Conservation (phyloP, 35 echinoderm and acorn worm genomes). For the Chiridota heheva region DNA sequence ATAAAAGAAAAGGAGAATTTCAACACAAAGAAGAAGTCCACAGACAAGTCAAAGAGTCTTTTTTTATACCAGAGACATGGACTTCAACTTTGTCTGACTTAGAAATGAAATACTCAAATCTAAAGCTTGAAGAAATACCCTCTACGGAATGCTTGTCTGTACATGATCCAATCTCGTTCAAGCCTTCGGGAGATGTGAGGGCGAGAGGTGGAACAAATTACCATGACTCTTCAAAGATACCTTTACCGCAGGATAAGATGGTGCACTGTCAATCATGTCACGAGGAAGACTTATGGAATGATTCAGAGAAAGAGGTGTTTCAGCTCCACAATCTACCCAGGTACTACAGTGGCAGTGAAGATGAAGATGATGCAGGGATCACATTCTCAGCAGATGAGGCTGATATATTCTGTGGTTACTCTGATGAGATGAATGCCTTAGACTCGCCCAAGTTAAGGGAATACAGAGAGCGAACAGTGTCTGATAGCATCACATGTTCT, state of each 20-base stretch:
- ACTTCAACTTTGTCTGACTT: conserved; percentile 23
- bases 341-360: neutral
- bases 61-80: too few relatives aligned
- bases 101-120: conserved; percentile 22
- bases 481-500: conserved; percentile 40
- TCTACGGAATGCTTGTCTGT: conserved; percentile 34
- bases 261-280: too few relatives aligned
- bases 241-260: too few relatives aligned
- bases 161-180: conserved; percentile 12
- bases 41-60: too few relatives aligned
- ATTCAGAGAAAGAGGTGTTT: conserved; percentile 41
- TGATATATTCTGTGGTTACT: conserved; percentile 1
- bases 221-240: too few relatives aligned
- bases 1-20: too few relatives aligned
- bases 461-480: conserved; percentile 42
- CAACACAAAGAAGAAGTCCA: too few relatives aligned
- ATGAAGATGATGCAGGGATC: conserved; percentile 66
- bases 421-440: conserved; percentile 38
- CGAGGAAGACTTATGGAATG: too few relatives aligned
- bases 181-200: too few relatives aligned
- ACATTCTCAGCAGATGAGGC: conserved; percentile 50
- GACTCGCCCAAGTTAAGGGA: neutral
- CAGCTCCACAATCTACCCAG: conserved; percentile 4
- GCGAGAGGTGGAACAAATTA: too few relatives aligned
- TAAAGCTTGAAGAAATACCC: conserved; percentile 42